Evolutionary conservation across 2,797 vertebrate species (phyloP).

Genomic region (Yasuhikotakia modesta): DNA sequence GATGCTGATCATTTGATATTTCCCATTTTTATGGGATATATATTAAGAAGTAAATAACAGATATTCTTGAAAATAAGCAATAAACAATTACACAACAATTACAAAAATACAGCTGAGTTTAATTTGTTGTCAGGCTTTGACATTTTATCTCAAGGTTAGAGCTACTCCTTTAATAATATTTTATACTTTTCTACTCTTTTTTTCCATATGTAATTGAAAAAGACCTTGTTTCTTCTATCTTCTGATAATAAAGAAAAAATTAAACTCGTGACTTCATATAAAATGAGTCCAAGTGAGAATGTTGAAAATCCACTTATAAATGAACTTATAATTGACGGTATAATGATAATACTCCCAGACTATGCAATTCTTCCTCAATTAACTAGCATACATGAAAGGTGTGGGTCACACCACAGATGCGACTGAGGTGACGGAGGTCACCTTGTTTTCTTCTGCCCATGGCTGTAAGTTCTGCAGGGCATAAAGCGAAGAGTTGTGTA

Average conservation of each 20-base stretch:
- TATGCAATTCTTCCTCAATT: constrained; percentile 54
- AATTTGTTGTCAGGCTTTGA: constrained; percentile 8
- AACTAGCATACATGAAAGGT: constrained; percentile 52
- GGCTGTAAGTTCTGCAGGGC: constrained; percentile 98
- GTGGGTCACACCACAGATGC: constrained; percentile 78
- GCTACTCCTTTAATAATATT: too few species aligned
- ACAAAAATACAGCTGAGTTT: constrained; percentile 33
- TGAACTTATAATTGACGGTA: constrained; percentile 33
- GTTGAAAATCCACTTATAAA: constrained; percentile 52
- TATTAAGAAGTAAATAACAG: constrained; percentile 44
- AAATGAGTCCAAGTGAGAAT: constrained; percentile 51
- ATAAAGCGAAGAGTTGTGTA: constrained; percentile 97
- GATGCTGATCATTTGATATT: not conserved
- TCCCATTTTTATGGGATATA: constrained; percentile 43
- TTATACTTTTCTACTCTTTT: too few species aligned
- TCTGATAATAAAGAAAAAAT: constrained; percentile 40
- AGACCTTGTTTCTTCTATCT: constrained; percentile 33
- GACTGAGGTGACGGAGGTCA: constrained; percentile 84
- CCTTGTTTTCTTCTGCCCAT: constrained; percentile 96
- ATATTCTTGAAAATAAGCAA: constrained; percentile 20
- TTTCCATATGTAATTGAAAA: constrained; percentile 32
- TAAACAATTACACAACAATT: constrained; percentile 59
- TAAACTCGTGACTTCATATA: constrained; percentile 38
- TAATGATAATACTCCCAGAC: constrained; percentile 48
- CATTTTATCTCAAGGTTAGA: constrained; percentile 44